Percentiles rank a stretch among this genome's conserved stretches.
Conservation (phyloP, 2,888 invertebrate species). For the Exephanes ischioxanthus region DNA sequence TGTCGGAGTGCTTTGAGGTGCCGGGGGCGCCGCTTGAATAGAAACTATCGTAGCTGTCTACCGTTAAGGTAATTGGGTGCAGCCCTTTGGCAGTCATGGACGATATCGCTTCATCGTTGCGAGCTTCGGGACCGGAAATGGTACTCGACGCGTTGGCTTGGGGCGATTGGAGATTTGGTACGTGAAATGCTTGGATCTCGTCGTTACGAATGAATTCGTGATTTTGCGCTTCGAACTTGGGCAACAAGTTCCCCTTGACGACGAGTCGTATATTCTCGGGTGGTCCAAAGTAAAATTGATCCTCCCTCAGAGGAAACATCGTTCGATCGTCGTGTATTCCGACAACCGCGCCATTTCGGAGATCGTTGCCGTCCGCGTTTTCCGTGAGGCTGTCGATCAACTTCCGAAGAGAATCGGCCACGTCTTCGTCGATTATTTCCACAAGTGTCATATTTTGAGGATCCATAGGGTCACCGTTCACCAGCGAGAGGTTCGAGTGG, state of each 20-base stretch:
- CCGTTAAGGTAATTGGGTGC: conserved; percentile 4
- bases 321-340: conserved; percentile 13
- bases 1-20: conserved; percentile 44
- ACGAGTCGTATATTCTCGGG: not conserved
- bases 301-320: conserved; percentile 18
- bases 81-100: not conserved
- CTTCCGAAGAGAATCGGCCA: not conserved
- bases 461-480: not conserved
- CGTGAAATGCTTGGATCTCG: not conserved
- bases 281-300: conserved; percentile 54
- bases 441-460: not conserved
- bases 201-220: not conserved
- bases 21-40: conserved; percentile 29
- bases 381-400: conserved; percentile 9
- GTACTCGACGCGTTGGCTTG: not conserved
- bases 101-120: not conserved
- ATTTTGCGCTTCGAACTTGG: not conserved
- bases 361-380: not conserved
- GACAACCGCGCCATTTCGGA: not conserved
- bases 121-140: not conserved
- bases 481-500: conserved; percentile 1
- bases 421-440: conserved; percentile 17
- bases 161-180: not conserved
- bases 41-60: conserved; percentile 63
- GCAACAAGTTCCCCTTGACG: not conserved